These are phyloP conservation scores for Ophioninae sp. DNA, from an alignment of 2,888 invertebrate species.

Conservation along the genomic window DNA sequence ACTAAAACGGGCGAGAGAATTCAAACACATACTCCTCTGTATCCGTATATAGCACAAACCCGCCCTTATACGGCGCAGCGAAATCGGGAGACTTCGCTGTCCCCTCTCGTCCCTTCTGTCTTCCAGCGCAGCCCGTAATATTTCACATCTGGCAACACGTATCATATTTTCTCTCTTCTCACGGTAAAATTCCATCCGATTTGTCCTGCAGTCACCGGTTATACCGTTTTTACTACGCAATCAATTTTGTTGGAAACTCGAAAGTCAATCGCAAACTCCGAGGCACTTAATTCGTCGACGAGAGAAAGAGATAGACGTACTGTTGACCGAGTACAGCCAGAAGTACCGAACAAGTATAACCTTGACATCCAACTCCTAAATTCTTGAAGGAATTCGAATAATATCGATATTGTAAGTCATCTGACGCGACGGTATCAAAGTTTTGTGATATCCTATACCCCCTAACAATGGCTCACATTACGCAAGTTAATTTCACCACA, in stretches of 20 bases:
- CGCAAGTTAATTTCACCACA: not conserved
- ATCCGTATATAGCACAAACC: constrained; percentile 1
- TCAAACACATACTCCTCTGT: constrained; percentile 9
- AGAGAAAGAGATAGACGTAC: not conserved
- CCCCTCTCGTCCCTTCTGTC: not conserved
- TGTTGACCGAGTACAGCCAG: not conserved
- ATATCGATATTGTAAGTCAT: not conserved
- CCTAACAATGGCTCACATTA: not conserved
- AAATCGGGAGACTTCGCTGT: constrained; percentile 3
- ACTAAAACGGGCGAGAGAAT: constrained; percentile 39
- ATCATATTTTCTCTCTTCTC: not conserved
- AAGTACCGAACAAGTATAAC: not conserved
- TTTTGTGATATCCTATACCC: not conserved
- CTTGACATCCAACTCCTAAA: not conserved
- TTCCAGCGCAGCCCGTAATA: not conserved
- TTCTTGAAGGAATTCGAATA: not conserved
- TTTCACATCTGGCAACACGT: not conserved
- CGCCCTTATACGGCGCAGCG: constrained; percentile 10
- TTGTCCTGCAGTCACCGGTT: not conserved
- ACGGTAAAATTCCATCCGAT: not conserved
- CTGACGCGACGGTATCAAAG: not conserved
- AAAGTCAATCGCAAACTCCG: not conserved
- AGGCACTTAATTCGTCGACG: not conserved
- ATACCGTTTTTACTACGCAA: not conserved
- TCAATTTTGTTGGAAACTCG: not conserved